Base-by-base conservation (phyloP, 2,888 invertebrate species). In the Netelia fuscicornis region DNA sequence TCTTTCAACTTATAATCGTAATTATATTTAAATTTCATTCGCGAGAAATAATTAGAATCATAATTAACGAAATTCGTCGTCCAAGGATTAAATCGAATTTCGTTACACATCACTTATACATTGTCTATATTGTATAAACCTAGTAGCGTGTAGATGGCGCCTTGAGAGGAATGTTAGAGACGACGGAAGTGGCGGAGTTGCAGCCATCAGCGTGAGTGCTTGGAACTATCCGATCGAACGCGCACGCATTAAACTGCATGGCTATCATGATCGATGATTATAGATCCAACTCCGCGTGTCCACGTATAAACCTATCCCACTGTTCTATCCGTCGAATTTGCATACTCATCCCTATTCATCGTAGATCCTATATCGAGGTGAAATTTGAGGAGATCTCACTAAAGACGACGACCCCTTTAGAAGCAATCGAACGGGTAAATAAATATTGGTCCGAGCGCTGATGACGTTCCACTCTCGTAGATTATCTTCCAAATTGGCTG, bases 291-390 rank as follows among this genome's bases (percentile, higher is more conserved):
- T 62, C 62, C 72, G 20, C 58, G 54, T 64, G 74, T 76, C 62
- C 81, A 17, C 77, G 48, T 25, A 56, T 13, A 65, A 54, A 54
- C 23, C 67, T 30, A 54, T 44, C 42, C 56, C 9, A 48, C 48
- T 79, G 71, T 70, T 87, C 87, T 84, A 86, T 87, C 86, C 85
- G 86, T 84, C 74, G 30, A 56, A 81, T 82, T 78, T 82, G 77
- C 83, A 64, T 79, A 56, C 86, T 87, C 87, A 87, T 87, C 81
- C 77, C 83, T 86, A 87, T 87, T 87, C 87, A 87, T 87, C 78
- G 81, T 56, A 44, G 65, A 58, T 48, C 64, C 68, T 54, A 11
- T 58, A 65, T 60, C n/a, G 64, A 80, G 65, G 58, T 60, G 75
- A 71, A 84, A 84, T 80, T 80, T 70, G 54, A 25, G 54, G 56